A percentile compares a stretch with the other conserved stretches of the same genome.
phyloP scores from a whole-genome alignment of 2,113 vertebrate species.

The Genyomyrus donnyi region DNA sequence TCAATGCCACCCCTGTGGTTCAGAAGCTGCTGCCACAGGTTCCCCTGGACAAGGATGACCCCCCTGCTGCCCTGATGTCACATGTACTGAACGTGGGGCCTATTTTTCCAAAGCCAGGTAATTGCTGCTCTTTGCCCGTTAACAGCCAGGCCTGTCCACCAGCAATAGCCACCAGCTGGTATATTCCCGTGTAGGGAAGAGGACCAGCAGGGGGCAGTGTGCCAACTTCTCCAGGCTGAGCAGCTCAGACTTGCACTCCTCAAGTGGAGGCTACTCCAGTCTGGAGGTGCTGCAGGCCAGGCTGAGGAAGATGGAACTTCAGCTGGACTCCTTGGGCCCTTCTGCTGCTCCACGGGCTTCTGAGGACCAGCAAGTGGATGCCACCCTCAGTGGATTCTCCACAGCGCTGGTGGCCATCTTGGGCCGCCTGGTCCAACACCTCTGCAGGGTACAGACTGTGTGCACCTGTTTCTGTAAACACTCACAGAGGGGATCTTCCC shows the following conservation, averaged over 20 bases:
- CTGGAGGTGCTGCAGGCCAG: slow-evolving; percentile 72
- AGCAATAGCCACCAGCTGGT: neutral
- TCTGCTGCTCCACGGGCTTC: slow-evolving; percentile 5
- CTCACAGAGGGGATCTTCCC: neutral
- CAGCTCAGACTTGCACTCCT: slow-evolving; percentile 46
- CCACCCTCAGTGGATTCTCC: slow-evolving; percentile 78
- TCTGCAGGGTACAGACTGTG: slow-evolving; percentile 65
- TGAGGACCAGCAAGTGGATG: slow-evolving; percentile 39
- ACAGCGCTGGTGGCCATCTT: slow-evolving; percentile 71
- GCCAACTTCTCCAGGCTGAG: slow-evolving; percentile 36
- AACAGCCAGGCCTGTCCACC: neutral
- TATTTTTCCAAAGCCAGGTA: slow-evolving; percentile 54
- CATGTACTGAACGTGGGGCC: slow-evolving; percentile 69
- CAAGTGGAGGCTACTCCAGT: slow-evolving; percentile 52
- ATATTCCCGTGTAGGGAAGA: slow-evolving; percentile 34
- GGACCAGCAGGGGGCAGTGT: slow-evolving; percentile 29
- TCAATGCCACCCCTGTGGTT: neutral
- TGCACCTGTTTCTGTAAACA: neutral
- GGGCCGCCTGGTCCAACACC: slow-evolving; percentile 69
- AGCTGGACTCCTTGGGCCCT: slow-evolving; percentile 65
- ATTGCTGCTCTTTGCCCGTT: neutral
- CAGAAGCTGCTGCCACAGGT: neutral
- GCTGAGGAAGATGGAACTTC: slow-evolving; percentile 72
- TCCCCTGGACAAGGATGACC: neutral
- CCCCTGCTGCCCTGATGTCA: slow-evolving; percentile 34